These are phyloP conservation scores for Babylonia areolata DNA, from an alignment of 1,140 invertebrate genomes.

Conservation along the genomic window DNA sequence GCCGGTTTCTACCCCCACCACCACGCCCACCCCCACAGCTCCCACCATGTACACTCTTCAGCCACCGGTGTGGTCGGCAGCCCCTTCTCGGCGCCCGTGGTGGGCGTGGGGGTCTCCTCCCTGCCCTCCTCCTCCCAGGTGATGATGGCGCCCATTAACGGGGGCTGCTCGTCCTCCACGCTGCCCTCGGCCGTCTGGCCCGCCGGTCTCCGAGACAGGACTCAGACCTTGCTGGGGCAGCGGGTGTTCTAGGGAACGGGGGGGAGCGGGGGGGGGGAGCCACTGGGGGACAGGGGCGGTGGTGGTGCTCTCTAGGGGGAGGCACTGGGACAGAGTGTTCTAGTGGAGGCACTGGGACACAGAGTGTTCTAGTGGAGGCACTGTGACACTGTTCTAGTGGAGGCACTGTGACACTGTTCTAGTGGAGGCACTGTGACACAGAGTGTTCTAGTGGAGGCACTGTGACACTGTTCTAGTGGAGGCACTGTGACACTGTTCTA, in stretches of 20 bases:
- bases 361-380: no score
- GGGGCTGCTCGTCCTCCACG: constrained; percentile 3
- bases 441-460: no score
- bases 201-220: constrained; percentile 15
- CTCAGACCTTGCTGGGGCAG: constrained; percentile 18
- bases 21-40: background rate
- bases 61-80: background rate
- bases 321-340: no score
- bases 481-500: no score
- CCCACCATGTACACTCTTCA: background rate
- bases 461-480: no score
- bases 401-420: no score
- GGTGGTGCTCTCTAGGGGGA: no score
- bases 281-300: no score
- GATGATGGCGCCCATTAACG: background rate
- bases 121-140: constrained; percentile 17
- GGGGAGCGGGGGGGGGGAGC: no score
- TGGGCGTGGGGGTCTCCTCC: background rate
- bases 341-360: no score
- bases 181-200: constrained; percentile 25
- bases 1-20: background rate
- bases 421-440: no score
- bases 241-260: background rate
- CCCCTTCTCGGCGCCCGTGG: background rate
- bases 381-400: no score